Evolutionary conservation across 2,113 vertebrate species (phyloP).

Genomic region (Indicator maculatus): DNA sequence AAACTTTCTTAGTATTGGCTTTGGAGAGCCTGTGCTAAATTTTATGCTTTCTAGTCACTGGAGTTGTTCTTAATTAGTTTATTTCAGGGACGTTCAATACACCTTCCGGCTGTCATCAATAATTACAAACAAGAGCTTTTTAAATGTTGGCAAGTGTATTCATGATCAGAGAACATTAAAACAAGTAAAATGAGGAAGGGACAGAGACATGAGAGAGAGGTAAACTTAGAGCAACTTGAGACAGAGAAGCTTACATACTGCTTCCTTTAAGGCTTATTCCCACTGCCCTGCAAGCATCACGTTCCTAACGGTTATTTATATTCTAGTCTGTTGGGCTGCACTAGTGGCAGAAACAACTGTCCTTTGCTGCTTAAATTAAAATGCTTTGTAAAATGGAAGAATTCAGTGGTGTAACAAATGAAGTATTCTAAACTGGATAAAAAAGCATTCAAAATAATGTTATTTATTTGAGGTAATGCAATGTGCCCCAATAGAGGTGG

Average conservation of each 20-base stretch:
- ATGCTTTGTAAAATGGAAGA: background rate
- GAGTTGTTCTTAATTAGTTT: constrained; percentile 47
- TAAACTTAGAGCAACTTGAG: background rate
- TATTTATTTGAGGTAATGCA: background rate
- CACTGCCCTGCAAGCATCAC: background rate
- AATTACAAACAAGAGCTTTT: constrained; percentile 17
- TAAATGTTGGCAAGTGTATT: constrained; percentile 3
- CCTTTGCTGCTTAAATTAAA: background rate
- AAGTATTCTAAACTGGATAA: background rate
- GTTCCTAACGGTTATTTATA: background rate
- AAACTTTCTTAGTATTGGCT: background rate
- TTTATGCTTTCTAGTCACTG: background rate
- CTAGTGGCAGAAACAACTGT: background rate
- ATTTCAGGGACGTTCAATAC: background rate
- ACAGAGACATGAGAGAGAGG: background rate
- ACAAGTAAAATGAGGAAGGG: background rate
- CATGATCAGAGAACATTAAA: background rate
- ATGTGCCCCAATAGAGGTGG: background rate
- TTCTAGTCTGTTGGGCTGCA: background rate
- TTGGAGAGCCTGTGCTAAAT: background rate
- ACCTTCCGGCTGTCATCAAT: background rate
- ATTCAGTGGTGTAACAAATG: background rate
- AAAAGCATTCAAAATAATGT: background rate
- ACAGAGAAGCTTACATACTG: background rate
- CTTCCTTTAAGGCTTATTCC: background rate